Percentiles rank a stretch among this genome's conserved stretches.
These are phyloP conservation scores for Australoheros facetus DNA, from an alignment of 2,797 vertebrate genomes.

Conservation along the genomic window DNA sequence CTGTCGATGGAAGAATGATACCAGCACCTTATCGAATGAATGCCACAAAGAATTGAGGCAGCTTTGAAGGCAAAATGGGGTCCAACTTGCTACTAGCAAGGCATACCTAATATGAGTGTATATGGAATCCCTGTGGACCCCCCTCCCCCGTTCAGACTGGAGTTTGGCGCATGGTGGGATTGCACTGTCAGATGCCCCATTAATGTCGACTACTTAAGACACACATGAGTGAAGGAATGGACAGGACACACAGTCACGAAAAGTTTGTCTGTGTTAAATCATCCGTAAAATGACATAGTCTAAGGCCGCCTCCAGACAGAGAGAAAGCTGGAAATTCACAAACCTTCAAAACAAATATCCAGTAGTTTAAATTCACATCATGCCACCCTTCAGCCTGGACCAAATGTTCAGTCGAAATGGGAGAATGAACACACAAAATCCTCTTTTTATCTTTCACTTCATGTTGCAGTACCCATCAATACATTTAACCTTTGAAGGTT, in stretches of 20 bases:
- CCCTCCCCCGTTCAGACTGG: not conserved
- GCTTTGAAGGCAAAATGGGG: no score
- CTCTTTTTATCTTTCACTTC: slow-evolving; percentile 23
- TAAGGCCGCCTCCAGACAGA: slow-evolving; percentile 10
- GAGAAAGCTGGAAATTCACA: slow-evolving; percentile 21
- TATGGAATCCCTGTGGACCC: not conserved
- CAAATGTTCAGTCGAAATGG: slow-evolving; percentile 1
- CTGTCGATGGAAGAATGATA: not conserved
- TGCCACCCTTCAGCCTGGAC: not conserved
- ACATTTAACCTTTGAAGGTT: not conserved
- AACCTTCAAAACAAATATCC: slow-evolving; percentile 37
- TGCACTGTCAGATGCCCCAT: not conserved
- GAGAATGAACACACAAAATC: slow-evolving; percentile 9
- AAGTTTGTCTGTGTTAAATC: slow-evolving; percentile 44
- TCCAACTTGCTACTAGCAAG: no score
- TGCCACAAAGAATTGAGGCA: no score
- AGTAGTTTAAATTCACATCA: slow-evolving; percentile 43
- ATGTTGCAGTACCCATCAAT: slow-evolving; percentile 11
- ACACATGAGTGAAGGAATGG: not conserved
- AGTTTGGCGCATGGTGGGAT: not conserved
- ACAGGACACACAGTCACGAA: slow-evolving; percentile 10
- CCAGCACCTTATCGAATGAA: no score
- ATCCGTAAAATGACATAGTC: slow-evolving; percentile 46
- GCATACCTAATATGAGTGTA: no score
- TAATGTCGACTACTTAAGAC: slow-evolving; percentile 8